Evolutionary conservation across 2,888 invertebrate genomes (phyloP).

Genomic region (Punctoribates punctum): DNA sequence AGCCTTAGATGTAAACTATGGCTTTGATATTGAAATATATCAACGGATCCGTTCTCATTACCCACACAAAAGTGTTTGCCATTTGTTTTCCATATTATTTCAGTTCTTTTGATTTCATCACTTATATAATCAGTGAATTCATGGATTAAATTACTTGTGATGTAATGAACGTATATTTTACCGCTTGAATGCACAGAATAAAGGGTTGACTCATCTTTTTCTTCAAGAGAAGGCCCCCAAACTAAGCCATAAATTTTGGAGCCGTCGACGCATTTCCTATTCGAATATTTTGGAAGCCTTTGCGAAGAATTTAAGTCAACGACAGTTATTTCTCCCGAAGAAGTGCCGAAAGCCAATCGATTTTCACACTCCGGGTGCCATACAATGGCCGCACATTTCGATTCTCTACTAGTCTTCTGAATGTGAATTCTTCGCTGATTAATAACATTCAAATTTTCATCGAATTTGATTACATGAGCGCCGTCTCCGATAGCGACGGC

Average conservation of each 20-base stretch:
- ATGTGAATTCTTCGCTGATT: conserved; percentile 3
- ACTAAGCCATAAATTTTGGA: conserved; percentile 36
- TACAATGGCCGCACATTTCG: not conserved
- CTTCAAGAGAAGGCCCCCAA: conserved; percentile 29
- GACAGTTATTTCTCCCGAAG: conserved; percentile 1
- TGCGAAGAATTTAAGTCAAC: conserved; percentile 16
- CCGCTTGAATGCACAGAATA: conserved; percentile 23
- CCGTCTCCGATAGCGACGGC: conserved; percentile 38
- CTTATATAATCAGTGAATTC: not conserved
- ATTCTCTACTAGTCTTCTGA: not conserved
- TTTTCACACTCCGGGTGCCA: conserved; percentile 17
- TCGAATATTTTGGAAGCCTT: not conserved
- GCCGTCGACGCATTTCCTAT: not conserved
- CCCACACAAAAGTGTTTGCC: conserved; percentile 18
- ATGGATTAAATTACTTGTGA: not conserved
- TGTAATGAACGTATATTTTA: conserved; percentile 1
- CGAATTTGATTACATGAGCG: conserved; percentile 25
- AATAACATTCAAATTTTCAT: not conserved
- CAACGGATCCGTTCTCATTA: conserved; percentile 40
- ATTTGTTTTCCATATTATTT: conserved; percentile 10
- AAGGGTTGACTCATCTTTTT: not conserved
- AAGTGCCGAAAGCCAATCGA: conserved; percentile 13
- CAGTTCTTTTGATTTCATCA: conserved; percentile 3
- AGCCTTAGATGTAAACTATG: not conserved
- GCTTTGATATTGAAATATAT: conserved; percentile 12